Evolutionary conservation across 2,113 vertebrate genomes (phyloP).

Genomic region (Psilopogon haemacephalus): DNA sequence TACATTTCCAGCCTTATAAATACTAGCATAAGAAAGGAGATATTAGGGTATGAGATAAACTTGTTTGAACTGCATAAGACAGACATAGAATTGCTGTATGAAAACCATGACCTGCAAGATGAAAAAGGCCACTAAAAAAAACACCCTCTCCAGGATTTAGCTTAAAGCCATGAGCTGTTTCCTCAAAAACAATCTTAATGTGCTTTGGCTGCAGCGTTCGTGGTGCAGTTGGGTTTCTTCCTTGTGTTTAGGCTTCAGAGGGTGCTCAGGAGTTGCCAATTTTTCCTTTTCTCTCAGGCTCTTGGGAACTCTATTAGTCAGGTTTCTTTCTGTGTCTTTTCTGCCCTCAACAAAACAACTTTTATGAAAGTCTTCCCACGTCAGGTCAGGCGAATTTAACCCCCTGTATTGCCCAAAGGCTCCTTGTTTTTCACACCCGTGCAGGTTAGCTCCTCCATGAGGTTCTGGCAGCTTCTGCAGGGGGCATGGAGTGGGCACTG

Average conservation of each 20-base stretch:
- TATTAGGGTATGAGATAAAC: background rate
- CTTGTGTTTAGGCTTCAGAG: background rate
- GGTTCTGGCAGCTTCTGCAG: background rate
- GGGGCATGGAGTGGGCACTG: fast-evolving
- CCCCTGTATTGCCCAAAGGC: fast-evolving
- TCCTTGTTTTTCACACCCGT: background rate
- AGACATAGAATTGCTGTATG: background rate
- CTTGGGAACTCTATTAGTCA: background rate
- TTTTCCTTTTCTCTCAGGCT: background rate
- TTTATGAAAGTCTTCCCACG: background rate
- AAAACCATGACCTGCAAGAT: background rate
- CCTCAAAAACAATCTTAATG: background rate
- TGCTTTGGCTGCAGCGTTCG: background rate
- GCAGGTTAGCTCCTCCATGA: background rate
- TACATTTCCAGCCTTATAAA: background rate
- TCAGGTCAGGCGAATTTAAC: background rate
- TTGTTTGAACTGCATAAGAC: background rate
- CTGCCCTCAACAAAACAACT: background rate
- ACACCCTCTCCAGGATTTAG: background rate
- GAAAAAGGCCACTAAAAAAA: background rate
- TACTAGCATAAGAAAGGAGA: background rate
- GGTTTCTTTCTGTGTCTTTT: background rate
- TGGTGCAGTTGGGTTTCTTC: background rate
- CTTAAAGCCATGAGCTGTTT: background rate
- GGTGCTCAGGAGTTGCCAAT: background rate